Percentiles rank a stretch among this genome's conserved stretches.
Evolutionary conservation across 1,140 invertebrate species (phyloP).

Genomic region (Nasonia giraulti): DNA sequence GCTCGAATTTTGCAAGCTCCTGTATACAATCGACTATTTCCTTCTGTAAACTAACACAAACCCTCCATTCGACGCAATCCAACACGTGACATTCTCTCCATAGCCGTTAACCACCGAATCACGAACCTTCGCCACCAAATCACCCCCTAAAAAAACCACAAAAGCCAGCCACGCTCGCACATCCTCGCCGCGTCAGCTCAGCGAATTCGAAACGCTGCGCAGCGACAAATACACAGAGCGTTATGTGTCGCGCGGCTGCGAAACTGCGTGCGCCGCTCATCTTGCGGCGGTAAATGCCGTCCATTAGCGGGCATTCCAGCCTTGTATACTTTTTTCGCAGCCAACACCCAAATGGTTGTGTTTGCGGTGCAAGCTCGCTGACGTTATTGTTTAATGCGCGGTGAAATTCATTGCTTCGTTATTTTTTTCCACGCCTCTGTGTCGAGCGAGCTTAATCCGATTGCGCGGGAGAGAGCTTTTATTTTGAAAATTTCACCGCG

Average conservation of each 20-base stretch:
- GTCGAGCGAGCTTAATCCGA: background rate
- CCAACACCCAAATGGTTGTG: background rate
- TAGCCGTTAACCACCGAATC: no score
- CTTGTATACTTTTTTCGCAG: background rate
- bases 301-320: background rate
- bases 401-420: background rate
- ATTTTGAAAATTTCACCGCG: background rate
- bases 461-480: background rate
- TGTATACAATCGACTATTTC: no score
- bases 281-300: background rate
- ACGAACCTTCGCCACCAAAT: no score
- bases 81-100: no score
- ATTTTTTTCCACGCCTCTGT: no score
- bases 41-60: no score
- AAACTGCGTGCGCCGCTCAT: background rate
- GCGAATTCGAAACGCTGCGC: background rate
- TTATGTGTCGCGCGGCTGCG: background rate
- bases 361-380: background rate
- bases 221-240: background rate
- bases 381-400: background rate
- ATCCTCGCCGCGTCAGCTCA: background rate
- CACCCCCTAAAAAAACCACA: no score
- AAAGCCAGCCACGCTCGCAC: no score
- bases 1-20: no score
- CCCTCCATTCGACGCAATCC: no score